Evolutionary conservation across 2,797 vertebrate genomes (phyloP).

Genomic region (Zalophus californianus): DNA sequence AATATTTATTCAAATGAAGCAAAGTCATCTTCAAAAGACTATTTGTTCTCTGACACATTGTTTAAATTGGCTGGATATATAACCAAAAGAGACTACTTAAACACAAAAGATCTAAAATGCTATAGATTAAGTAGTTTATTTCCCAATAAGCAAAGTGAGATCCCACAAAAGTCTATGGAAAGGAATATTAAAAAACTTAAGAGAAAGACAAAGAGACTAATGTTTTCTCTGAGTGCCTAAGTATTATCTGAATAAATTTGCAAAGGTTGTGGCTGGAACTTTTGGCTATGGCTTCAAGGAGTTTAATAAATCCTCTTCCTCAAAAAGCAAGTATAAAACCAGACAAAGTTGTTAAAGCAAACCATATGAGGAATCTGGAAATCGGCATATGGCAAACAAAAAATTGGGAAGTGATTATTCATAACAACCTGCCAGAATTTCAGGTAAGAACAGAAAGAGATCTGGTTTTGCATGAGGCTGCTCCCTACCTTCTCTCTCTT

Average conservation of each 20-base stretch:
- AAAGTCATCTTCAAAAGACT: neutral
- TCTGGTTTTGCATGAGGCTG: neutral
- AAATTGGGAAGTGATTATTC: neutral
- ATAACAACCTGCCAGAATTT: neutral
- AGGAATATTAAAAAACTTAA: neutral
- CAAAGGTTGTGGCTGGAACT: neutral
- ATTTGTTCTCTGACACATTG: neutral
- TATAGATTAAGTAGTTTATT: neutral
- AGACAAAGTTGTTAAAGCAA: neutral
- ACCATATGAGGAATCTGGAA: neutral
- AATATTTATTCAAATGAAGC: neutral
- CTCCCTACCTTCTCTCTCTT: neutral
- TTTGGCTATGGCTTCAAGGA: neutral
- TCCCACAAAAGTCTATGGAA: neutral
- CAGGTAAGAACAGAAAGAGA: neutral
- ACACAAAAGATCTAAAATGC: neutral
- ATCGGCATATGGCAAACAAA: neutral
- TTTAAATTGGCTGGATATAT: neutral
- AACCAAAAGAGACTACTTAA: neutral
- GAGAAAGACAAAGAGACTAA: neutral
- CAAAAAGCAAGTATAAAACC: neutral
- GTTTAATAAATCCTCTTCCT: neutral
- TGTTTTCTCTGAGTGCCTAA: neutral
- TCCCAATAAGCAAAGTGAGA: neutral
- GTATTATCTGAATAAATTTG: neutral